Evolutionary conservation across 1,140 invertebrate genomes (phyloP), one percentile per base, ranked within the genome.

Genomic region (Portunus trituberculatus): DNA sequence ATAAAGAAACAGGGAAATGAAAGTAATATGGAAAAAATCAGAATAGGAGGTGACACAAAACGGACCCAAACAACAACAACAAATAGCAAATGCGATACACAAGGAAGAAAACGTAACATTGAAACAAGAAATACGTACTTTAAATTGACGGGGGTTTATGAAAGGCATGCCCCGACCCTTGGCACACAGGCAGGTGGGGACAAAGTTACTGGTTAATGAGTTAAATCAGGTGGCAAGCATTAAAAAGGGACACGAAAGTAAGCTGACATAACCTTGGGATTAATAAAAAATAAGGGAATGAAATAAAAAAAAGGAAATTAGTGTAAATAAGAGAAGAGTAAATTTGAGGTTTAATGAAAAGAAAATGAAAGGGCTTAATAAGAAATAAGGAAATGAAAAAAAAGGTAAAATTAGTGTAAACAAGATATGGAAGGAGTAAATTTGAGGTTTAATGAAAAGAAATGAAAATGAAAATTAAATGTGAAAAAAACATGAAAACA

Each of bases 1-100:
- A 46, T 32, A 46, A 29, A 93, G 84, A 93, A 45, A 88, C 16
- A 93, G 84, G 39, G 67, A 93, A 32, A 88, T 20, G n/a, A 59
- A 10, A 83, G 46, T 86, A 45, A 67, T 20, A 93, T 29, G 29
- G 46, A 88, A 45, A 39, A n/a, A 59, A 29, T 31, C 20, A 88
- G 84, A 93, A n/a, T 14, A 20, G 16, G 0, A 59, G 52, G 8
- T 59, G 0, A 59, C 16, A 10, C 8, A 59, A 59, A 14, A 59
- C 52, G 16, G 2, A 20, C 12, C n/a, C n/a, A 20, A 14, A 59
- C 3, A 59, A 59, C 52, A 59, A 39, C 39, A 91, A 25, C 67
- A 76, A n/a, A 76, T n/a, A 76, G 25, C 67, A 7, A 76, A 76
- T 76, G 20, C 20, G 20, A 8, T 76, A n/a, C 16, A 76, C 67